Conservation (phyloP, 2,888 invertebrate genomes). For the Plemyria rubiginata region DNA sequence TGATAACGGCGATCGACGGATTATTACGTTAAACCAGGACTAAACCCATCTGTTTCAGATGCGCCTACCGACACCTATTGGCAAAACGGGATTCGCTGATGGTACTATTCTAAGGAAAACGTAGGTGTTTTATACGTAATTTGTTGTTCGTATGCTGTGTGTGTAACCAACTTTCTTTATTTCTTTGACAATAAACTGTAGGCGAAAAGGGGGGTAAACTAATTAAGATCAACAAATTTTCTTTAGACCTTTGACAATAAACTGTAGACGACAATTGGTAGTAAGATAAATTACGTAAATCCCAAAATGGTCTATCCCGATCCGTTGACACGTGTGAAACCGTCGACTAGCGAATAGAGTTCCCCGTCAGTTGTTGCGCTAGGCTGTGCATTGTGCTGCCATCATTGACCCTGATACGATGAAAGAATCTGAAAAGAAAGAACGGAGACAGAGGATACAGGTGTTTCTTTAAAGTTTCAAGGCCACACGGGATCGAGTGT, state of each 20-base stretch:
- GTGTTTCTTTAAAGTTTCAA: slow-evolving; percentile 28
- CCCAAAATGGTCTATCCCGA: not conserved
- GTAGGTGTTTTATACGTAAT: not conserved
- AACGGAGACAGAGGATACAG: slow-evolving; percentile 25
- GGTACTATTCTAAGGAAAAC: not conserved
- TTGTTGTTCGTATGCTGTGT: too few species aligned
- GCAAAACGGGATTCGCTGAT: not conserved
- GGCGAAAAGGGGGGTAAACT: too few species aligned
- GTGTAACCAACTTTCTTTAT: too few species aligned
- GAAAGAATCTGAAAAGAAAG: slow-evolving; percentile 29
- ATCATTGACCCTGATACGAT: slow-evolving; percentile 30
- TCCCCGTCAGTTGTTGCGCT: slow-evolving; percentile 13
- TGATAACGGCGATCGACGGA: slow-evolving; percentile 80
- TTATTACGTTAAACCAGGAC: slow-evolving; percentile 82
- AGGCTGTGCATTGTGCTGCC: slow-evolving; percentile 22
- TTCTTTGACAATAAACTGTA: too few species aligned
- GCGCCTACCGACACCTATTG: slow-evolving; percentile 5
- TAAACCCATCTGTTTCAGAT: slow-evolving; percentile 68
- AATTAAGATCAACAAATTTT: not conserved
- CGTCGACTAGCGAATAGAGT: not conserved
- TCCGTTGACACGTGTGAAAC: not conserved
- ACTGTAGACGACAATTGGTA: not conserved
- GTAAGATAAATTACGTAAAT: not conserved
- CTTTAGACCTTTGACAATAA: not conserved
- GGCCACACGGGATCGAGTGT: slow-evolving; percentile 35